Base-by-base conservation (phyloP, 2,797 vertebrate species). In the Manis javanica region DNA sequence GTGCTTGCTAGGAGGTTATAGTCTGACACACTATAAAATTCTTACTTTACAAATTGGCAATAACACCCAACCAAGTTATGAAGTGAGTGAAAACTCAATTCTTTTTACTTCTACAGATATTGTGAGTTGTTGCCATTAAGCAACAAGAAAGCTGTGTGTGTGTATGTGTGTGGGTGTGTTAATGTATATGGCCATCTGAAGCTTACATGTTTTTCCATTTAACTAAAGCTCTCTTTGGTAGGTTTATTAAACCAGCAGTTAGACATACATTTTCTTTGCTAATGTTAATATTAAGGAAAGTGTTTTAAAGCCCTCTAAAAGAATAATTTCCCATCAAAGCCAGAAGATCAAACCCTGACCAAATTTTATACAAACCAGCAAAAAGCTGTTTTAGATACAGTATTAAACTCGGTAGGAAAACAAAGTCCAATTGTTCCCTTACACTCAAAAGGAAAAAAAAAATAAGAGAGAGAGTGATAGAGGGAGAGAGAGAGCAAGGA, bases 271-370 rank as follows among this genome's bases (percentile, higher is more conserved):
- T 93, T 94, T 93, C n/a, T 66, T 84, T 68, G 19, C 82, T 51
- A 96, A 34, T 59, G 93, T 71, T 94, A 77, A 75, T 95, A 75
- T 51, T 53, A 96, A 92, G 12, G 4, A 90, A 96, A 97, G 15
- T 78, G 2, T 55, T 97, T 96, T 90, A 94, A 91, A 96, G 53
- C 2, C 42, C 23, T 98, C 97, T 96, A 78, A 98, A 97, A 89
- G 3, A 89, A 59, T 46, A 87, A 63, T 98, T 98, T 95, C 57
- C 59, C 26, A 92, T 84, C 94, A 97, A 84, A 37, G 23, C 68
- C n/a, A 95, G 13, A 14, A 97, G 51, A 97, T 94, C 15, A 96
- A 59, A 94, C 23, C 4, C 0, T 84, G 0, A 94, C 37, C 84
- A 96, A 94, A 97, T 96, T 95, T 74, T 69, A 11, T 85, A 79